Percentiles rank a stretch among this genome's conserved stretches.
Evolutionary conservation across 2,797 vertebrate species (phyloP).

Genomic region (Benthosema pterotum): DNA sequence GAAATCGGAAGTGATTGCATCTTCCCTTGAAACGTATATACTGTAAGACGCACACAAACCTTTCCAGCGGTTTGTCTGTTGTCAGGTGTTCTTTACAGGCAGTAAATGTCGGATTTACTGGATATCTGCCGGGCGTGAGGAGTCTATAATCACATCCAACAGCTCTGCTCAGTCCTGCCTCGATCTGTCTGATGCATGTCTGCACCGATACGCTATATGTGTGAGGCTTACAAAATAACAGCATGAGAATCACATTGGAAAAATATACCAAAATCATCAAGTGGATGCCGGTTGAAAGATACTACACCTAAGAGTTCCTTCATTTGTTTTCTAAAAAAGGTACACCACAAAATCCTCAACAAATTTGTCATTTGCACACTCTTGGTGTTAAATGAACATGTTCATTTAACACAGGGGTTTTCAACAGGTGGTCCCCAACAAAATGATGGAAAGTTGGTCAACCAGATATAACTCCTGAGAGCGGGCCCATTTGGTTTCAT

Average conservation of each 20-base stretch:
- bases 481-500: no score
- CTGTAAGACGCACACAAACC: slow-evolving; percentile 10
- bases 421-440: no score
- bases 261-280: no score
- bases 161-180: background rate
- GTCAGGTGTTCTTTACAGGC: slow-evolving; percentile 1
- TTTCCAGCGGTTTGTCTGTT: background rate
- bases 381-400: no score
- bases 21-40: background rate
- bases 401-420: no score
- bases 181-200: slow-evolving; percentile 16
- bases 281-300: no score
- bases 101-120: background rate
- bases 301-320: background rate
- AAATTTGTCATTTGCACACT: no score
- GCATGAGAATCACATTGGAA: no score
- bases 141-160: slow-evolving; percentile 16
- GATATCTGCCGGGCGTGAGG: slow-evolving; percentile 3
- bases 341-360: no score
- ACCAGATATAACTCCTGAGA: no score
- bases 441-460: no score
- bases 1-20: no score
- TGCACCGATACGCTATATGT: slow-evolving; percentile 3
- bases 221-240: background rate
- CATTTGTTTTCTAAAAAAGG: background rate